These are phyloP conservation scores for Aphelenchoides besseyi DNA, from an alignment of 1,140 invertebrate species.

Conservation along the genomic window DNA sequence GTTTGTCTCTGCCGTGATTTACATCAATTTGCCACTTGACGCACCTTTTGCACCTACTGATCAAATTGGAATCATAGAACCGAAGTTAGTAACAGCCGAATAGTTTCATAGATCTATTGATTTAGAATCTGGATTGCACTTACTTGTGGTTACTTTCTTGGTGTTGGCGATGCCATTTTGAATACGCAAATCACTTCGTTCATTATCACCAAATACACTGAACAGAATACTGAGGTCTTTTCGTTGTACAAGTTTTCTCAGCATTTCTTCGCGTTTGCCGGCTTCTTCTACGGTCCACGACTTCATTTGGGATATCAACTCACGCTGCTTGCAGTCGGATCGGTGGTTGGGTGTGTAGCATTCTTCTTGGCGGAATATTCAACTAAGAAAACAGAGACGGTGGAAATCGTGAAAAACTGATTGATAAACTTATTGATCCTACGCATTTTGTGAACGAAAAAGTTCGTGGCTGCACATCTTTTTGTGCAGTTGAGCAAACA, in stretches of 20 bases:
- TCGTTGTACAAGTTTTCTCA: conserved; percentile 88
- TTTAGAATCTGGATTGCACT: conserved; percentile 71
- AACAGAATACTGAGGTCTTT: conserved; percentile 84
- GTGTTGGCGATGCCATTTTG: conserved; percentile 70
- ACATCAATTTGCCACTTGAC: conserved; percentile 78
- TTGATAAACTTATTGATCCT: background rate
- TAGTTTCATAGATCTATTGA: background rate
- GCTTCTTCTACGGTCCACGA: conserved; percentile 80
- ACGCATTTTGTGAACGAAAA: background rate
- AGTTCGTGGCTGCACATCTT: background rate
- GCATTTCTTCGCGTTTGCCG: conserved; percentile 75
- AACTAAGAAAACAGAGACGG: conserved; percentile 22
- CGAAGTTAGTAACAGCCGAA: conserved; percentile 48
- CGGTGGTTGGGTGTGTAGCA: conserved; percentile 23
- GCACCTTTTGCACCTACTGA: conserved; percentile 72
- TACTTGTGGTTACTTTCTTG: conserved; percentile 81
- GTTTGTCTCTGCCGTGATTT: conserved; percentile 76
- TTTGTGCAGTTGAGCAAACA: background rate
- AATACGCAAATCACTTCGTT: conserved; percentile 72
- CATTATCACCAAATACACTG: conserved; percentile 77
- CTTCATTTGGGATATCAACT: conserved; percentile 77
- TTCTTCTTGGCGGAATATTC: conserved; percentile 30
- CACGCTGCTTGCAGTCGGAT: conserved; percentile 65
- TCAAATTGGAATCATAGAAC: conserved; percentile 68
- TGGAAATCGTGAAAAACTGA: background rate